These are phyloP conservation scores for Yasuhikotakia modesta DNA, from an alignment of 2,797 vertebrate species.

Conservation along the genomic window DNA sequence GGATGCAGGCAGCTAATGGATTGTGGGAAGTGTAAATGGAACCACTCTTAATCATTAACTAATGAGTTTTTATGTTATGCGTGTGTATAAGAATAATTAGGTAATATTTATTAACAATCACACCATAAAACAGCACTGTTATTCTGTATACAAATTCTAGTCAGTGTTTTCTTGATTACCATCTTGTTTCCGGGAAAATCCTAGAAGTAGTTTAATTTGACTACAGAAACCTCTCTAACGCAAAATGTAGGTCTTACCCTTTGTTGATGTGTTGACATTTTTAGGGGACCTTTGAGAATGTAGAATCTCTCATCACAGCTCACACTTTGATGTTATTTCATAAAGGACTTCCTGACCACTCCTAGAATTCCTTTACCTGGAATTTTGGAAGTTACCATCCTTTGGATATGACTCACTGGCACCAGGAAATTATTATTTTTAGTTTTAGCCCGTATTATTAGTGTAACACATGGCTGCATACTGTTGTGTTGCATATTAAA, in stretches of 20 bases:
- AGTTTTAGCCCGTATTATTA: too few species aligned
- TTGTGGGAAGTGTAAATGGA: slow-evolving; percentile 15
- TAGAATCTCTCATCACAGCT: neutral
- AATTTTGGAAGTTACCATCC: neutral
- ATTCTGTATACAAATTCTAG: neutral
- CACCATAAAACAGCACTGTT: too few species aligned
- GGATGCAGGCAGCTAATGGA: neutral
- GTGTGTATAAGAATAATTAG: slow-evolving; percentile 18
- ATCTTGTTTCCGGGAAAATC: slow-evolving; percentile 14
- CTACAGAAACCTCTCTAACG: neutral
- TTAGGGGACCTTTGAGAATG: neutral
- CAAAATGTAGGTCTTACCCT: too few species aligned
- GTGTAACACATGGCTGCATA: too few species aligned
- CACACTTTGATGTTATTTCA: neutral
- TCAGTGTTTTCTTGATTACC: neutral
- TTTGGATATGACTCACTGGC: neutral
- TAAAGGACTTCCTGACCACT: too few species aligned
- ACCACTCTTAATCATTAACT: slow-evolving; percentile 1
- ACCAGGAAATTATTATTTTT: too few species aligned
- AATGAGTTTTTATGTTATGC: slow-evolving; percentile 62
- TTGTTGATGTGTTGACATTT: too few species aligned
- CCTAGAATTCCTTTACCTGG: neutral
- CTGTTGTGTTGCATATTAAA: too few species aligned
- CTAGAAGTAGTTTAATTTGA: neutral
- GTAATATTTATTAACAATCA: neutral